Base-by-base conservation (phyloP, 2,113 vertebrate genomes). In the Tapirus terrestris region DNA sequence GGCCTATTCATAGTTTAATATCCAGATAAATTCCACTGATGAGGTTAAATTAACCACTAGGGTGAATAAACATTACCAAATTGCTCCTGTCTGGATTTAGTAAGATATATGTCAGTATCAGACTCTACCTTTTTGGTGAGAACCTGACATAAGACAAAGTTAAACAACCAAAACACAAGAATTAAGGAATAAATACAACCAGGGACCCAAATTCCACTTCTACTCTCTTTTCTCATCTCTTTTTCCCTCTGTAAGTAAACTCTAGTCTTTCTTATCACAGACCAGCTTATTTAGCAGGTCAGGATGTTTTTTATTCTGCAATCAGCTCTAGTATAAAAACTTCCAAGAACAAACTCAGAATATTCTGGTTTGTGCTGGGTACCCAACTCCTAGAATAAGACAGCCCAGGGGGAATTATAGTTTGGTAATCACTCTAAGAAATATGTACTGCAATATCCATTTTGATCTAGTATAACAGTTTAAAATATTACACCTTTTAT, bases 401-500 rank as follows among this genome's bases (percentile, higher is more conserved):
- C 1, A 96, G 53, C 5, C 68, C 91, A 81, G 20, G 21, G n/a
- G 7, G 8, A 61, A 84, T 0, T 67, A 6, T 70, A 80, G 27
- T 89, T 96, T 73, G 53, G 36, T 91, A 79, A 94, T 53, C 48
- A 95, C 13, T 31, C 60, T 43, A 67, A 23, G 29, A 73, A n/a
- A 25, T 72, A n/a, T 80, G 39, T 75, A 53, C 13, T 87, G 53
- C 6, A 84, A 90, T 33, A 95, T 14, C 56, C 48, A 65, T 72
- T 95, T 76, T 94, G 18, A 90, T 76, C 27, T 27, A 73, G 43
- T 31, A 93, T 25, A 65, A 92, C 65, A 80, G 9, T 73, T 97
- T 61, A 70, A 97, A 92, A 91, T 81, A 81, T 58, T 88, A 79
- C 2, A 91, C 36, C 16, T 97, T 92, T 97, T 73, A 77, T 77